Conservation (phyloP, 2,113 vertebrate genomes). For the Peucedramus taeniatus region DNA sequence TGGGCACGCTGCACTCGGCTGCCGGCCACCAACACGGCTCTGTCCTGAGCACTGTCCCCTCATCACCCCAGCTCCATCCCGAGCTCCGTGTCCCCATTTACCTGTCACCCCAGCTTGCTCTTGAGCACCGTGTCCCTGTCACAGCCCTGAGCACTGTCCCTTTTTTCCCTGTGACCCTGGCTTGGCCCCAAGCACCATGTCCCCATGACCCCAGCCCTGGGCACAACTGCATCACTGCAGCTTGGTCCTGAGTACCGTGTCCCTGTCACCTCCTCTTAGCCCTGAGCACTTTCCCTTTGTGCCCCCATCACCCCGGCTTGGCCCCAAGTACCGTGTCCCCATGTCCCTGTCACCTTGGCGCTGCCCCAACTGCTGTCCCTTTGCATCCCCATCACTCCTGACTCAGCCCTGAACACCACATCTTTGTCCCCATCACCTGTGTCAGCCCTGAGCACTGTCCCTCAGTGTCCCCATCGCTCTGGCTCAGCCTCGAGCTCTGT, state of each 20-base stretch:
- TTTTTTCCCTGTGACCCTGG: neutral
- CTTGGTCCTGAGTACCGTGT: neutral
- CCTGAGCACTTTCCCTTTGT: neutral
- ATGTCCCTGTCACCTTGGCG: neutral
- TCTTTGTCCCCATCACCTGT: neutral
- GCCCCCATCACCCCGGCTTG: neutral
- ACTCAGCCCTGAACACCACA: neutral
- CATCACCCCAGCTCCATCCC: neutral
- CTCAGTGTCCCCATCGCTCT: neutral
- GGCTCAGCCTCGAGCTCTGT: neutral
- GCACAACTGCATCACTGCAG: neutral
- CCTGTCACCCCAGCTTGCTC: neutral
- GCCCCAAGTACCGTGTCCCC: neutral
- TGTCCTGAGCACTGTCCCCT: neutral
- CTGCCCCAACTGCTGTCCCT: accelerated
- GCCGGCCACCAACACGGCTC: neutral
- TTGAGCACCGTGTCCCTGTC: neutral
- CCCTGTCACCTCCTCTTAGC: neutral
- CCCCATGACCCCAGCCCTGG: neutral
- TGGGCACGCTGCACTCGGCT: accelerated
- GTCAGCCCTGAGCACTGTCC: neutral
- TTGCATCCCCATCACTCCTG: neutral
- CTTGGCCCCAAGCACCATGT: neutral
- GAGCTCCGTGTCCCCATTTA: neutral
- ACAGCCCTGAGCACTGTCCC: neutral